Evolutionary conservation across 1,140 invertebrate genomes (phyloP).

Genomic region (Centruroides sculpturatus): DNA sequence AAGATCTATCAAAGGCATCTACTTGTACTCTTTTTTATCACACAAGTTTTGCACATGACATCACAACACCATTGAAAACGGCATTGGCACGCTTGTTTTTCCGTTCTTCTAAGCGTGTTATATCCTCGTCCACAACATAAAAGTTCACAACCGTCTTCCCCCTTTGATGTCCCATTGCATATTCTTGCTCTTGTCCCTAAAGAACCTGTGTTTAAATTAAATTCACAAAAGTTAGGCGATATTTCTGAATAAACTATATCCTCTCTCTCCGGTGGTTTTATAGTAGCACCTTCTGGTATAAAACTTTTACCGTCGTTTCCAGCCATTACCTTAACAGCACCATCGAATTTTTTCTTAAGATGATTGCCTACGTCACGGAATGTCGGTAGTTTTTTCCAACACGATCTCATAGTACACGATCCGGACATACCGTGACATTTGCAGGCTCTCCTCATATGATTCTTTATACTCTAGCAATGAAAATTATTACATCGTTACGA

Average conservation of each 20-base stretch:
- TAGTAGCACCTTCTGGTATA: conserved; percentile 50
- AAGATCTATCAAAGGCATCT: conserved; percentile 21
- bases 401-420: conserved; percentile 81
- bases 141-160: conserved; percentile 64
- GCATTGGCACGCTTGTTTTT: conserved; percentile 63
- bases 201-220: conserved; percentile 65
- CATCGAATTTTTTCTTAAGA: conserved; percentile 30
- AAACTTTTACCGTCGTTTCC: conserved; percentile 71
- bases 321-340: conserved; percentile 44
- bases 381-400: conserved; percentile 75
- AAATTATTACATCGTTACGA: no score
- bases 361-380: conserved; percentile 25
- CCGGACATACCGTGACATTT: conserved; percentile 95
- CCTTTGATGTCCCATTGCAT: conserved; percentile 60
- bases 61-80: conserved; percentile 91
- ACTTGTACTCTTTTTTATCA: conserved; percentile 4
- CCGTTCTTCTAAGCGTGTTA: conserved; percentile 44
- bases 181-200: conserved; percentile 61
- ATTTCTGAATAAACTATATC: conserved; percentile 78
- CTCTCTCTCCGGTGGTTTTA: conserved; percentile 40
- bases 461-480: conserved; percentile 38
- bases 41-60: conserved; percentile 75
- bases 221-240: conserved; percentile 43
- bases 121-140: conserved; percentile 72
- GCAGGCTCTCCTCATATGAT: conserved; percentile 74